Percentiles rank a stretch among this genome's conserved stretches.
Conservation (phyloP, 2,113 vertebrate species). For the Brachirus orientalis region DNA sequence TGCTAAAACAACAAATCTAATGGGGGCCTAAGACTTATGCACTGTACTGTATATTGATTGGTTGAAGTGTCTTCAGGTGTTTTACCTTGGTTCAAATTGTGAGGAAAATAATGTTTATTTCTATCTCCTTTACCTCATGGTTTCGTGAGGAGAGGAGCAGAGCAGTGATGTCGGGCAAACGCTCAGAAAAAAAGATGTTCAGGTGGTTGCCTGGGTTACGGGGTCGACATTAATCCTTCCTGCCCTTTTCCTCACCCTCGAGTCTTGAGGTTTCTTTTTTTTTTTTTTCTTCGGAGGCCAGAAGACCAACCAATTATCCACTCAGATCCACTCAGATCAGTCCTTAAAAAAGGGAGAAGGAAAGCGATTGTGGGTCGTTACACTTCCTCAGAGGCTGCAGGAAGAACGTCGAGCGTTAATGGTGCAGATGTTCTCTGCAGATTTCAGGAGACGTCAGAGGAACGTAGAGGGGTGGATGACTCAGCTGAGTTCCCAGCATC, state of each 20-base stretch:
- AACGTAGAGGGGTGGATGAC: not conserved
- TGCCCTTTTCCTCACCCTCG: conserved; percentile 63
- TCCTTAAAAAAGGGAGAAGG: conserved; percentile 24
- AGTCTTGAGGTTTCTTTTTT: conserved; percentile 43
- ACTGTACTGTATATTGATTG: too few relatives aligned
- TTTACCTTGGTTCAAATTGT: too few relatives aligned
- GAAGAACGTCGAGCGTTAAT: conserved; percentile 3
- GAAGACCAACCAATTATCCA: conserved; percentile 52
- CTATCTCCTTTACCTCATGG: too few relatives aligned
- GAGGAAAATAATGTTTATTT: too few relatives aligned
- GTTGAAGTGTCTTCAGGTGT: too few relatives aligned
- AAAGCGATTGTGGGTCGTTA: conserved; percentile 2
- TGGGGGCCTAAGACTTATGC: too few relatives aligned
- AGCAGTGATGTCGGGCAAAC: not conserved
- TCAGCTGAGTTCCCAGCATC: not conserved
- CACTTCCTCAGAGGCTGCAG: conserved; percentile 26
- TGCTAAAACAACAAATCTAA: too few relatives aligned
- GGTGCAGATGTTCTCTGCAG: conserved; percentile 9
- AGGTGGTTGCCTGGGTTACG: conserved; percentile 42
- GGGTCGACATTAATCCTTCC: conserved; percentile 54
- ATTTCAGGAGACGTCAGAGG: not conserved
- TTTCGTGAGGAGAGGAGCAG: too few relatives aligned
- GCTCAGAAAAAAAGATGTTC: conserved; percentile 33
- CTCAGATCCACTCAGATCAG: conserved; percentile 24
- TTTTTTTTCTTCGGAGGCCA: conserved; percentile 30